phyloP scores from a whole-genome alignment of 1,140 invertebrate genomes.

The Megalopta genalis region DNA sequence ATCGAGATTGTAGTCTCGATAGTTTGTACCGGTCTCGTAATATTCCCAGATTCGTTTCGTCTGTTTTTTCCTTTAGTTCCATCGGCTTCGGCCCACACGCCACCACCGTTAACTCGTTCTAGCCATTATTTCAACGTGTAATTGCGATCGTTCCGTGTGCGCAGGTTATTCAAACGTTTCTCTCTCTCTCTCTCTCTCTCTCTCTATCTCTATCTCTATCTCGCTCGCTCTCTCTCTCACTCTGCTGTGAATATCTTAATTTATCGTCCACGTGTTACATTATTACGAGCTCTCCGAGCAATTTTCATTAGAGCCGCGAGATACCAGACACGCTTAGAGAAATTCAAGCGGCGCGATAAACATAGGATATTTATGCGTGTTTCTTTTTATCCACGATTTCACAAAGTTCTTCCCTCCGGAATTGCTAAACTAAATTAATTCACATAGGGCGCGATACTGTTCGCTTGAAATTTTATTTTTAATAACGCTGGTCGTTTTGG shows the following conservation, averaged over 20 bases:
- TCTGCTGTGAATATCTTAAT: not conserved
- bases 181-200: no score
- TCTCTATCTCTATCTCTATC: no score
- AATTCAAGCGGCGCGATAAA: not conserved
- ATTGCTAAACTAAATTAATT: no score
- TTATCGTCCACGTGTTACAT: no score
- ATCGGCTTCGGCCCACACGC: not conserved
- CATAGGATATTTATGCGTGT: not conserved
- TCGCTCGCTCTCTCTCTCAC: no score
- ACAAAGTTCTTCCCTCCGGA: no score
- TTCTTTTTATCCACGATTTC: no score
- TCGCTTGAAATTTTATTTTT: no score
- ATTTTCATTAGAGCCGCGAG: not conserved
- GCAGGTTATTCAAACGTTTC: no score
- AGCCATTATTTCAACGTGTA: not conserved
- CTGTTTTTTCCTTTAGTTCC: not conserved
- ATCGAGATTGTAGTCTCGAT: slow-evolving; percentile 45
- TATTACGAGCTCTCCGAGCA: not conserved
- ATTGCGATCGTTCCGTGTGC: not conserved
- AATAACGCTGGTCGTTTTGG: no score
- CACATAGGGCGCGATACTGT: no score
- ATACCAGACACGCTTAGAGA: not conserved
- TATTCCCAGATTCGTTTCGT: slow-evolving; percentile 37
- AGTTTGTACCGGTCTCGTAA: slow-evolving; percentile 28
- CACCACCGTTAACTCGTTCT: not conserved